Conservation (phyloP, 2,888 invertebrate genomes). For the Andrena chrysosceles region DNA sequence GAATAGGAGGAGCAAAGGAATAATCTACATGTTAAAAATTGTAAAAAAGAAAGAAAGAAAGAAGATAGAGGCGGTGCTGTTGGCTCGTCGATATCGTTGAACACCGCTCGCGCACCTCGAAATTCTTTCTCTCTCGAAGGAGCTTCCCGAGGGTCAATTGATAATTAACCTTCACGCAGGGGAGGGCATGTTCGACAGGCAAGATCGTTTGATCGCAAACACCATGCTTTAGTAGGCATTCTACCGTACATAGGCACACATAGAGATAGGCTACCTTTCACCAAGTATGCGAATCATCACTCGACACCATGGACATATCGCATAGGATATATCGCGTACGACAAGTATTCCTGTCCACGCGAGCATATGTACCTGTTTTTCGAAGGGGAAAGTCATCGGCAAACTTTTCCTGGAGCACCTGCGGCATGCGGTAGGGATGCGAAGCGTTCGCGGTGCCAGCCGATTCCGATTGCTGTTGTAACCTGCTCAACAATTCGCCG, state of each 20-base stretch:
- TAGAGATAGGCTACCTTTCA: conserved; percentile 64
- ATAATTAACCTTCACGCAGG: not conserved
- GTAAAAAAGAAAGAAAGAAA: not conserved
- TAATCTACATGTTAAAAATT: not conserved
- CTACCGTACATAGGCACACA: conserved; percentile 76
- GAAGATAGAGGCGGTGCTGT: not conserved
- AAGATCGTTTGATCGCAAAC: conserved; percentile 63
- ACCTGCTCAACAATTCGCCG: conserved; percentile 72
- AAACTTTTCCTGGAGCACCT: conserved; percentile 87
- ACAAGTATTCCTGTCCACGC: not conserved
- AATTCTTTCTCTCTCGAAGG: not conserved
- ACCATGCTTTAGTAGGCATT: conserved; percentile 81
- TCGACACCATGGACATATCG: conserved; percentile 26
- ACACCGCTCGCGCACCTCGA: no score
- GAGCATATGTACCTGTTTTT: conserved; percentile 92
- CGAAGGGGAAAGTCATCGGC: conserved; percentile 95
- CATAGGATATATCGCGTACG: conserved; percentile 18
- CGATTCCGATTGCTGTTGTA: conserved; percentile 82
- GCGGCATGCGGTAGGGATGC: conserved; percentile 90
- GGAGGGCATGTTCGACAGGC: conserved; percentile 40
- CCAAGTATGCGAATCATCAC: conserved; percentile 59
- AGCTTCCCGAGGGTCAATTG: not conserved
- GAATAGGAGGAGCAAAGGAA: not conserved
- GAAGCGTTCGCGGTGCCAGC: conserved; percentile 85
- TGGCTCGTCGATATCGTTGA: not conserved